Base-by-base conservation (phyloP, 2,888 invertebrate genomes). In the Eretmocerus hayati region DNA sequence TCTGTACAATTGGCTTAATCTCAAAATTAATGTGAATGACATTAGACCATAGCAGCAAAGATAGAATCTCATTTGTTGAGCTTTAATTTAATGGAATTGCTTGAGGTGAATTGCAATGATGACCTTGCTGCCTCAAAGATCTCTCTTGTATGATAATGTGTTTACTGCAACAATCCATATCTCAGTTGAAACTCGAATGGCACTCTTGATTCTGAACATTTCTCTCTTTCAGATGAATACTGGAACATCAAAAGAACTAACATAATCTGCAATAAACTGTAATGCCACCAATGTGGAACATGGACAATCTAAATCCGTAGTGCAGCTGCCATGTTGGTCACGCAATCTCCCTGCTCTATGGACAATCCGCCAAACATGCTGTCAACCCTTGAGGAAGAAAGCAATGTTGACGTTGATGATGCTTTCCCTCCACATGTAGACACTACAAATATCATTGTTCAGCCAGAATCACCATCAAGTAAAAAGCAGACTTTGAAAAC, bases 401-500 rank as follows among this genome's bases (percentile, higher is more conserved):
- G 80, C 26, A 63, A 61, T 55, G 61, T 60, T 58, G 85, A 85
- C 72, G 76, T 84, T 63, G 84, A 85, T 63, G 85, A 85, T 74
- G 85, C 83, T 50, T 90, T 85, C 72, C 85, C 87, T 55, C 83
- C 85, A 50, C 84, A 88, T 72, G 89, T 90, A 56, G 89, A 89
- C 72, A 81, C 85, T 46, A 81, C 82, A 55, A 86, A 85, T 62
- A 86, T 89, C 62, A 83, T 84, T 22, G 80, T 83, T 59, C 77
- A 82, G 54, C 81, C 82, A 40, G 83, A 83, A 60, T 80, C 80
- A 62, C 79, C 81, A 71, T 73, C 77, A 77, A 85, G 84, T 71
- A 86, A 87, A 73, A 86, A 87, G 72, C 85, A 84, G 63, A 81
- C 85, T 57, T 78, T 89, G 65, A 90, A 88, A 74, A 83, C 83